Base-by-base conservation (phyloP, 2,888 invertebrate species). In the Andrena dorsata region DNA sequence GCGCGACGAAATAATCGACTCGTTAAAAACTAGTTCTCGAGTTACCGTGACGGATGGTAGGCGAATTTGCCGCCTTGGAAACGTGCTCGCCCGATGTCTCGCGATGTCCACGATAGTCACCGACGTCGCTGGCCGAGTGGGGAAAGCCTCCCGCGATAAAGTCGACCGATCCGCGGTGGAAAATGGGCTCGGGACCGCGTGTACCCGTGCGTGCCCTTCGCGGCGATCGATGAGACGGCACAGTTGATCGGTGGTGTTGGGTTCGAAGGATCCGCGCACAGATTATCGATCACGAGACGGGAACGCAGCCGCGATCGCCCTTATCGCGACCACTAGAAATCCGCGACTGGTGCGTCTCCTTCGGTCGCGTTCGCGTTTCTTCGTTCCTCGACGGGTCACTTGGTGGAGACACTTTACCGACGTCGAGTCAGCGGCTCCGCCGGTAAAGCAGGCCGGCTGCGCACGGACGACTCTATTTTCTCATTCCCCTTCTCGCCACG, bases 251-350 rank as follows among this genome's bases (percentile, higher is more conserved):
- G 35, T n/a, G 49, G 61, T 10, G 49, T 49, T 41, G 0, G 41
- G 4, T 75, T 68, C 75, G 49, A 77, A 73, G 68, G 77, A 80
- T 80, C 77, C 71, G 66, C 49, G 74, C 70, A 58, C 71, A 64
- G 23, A 78, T 69, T 70, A 71, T 71, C 56, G 82, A 82, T 75
- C 78, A 68, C 69, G 69, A 73, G 71, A 75, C 80, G 70, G 71
- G 76, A 41, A 74, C 80, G 69, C 71, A 80, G 63, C 79, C 60
- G 68, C 84, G 58, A 35, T 85, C 61, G 74, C 74, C 77, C 83
- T 87, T 88, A 87, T 88, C 88, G 66, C 84, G 79, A 81, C 80
- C 82, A 77, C 75, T 65, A 79, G 74, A 81, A 82, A 77, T 81
- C 78, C 76, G 79, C 86, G 82, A 87, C 87, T 87, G 86, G 28